Percentiles rank a stretch among this genome's conserved stretches.
phyloP scores from a whole-genome alignment of 2,113 vertebrate genomes.

The Nerophis lumbriciformis region DNA sequence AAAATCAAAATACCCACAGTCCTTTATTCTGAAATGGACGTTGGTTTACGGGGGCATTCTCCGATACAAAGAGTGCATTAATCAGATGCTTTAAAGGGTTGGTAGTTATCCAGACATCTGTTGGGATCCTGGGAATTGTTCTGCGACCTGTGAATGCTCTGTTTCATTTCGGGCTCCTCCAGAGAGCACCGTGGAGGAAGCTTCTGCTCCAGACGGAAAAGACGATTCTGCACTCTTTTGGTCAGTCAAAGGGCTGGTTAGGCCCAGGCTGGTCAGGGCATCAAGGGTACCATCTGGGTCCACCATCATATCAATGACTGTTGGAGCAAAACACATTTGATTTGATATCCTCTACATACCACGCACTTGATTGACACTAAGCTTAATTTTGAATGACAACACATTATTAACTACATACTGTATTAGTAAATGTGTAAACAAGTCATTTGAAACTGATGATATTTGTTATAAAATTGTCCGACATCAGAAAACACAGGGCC shows the following conservation, averaged over 20 bases:
- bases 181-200: slow-evolving; percentile 45
- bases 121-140: slow-evolving; percentile 28
- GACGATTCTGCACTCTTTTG: slow-evolving; percentile 53
- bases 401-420: too few species aligned
- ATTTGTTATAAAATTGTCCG: too few species aligned
- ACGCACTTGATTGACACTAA: too few species aligned
- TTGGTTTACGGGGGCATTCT: slow-evolving; percentile 4
- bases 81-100: slow-evolving; percentile 10
- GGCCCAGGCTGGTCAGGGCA: slow-evolving; percentile 81
- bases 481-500: too few species aligned
- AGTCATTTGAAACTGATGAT: too few species aligned
- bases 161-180: slow-evolving; percentile 21
- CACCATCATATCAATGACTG: slow-evolving; percentile 94
- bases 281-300: slow-evolving; percentile 93
- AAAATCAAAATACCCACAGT: slow-evolving; percentile 1
- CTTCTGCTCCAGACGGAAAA: slow-evolving; percentile 38
- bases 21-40: neutral
- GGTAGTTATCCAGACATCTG: slow-evolving; percentile 71
- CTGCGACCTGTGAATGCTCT: neutral
- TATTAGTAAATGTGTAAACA: too few species aligned
- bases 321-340: slow-evolving; percentile 17
- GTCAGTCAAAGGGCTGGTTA: slow-evolving; percentile 75
- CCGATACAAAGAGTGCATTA: slow-evolving; percentile 13
- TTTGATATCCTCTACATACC: neutral
- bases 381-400: too few species aligned